Percentiles rank a stretch among this genome's conserved stretches.
These are phyloP conservation scores for Drosophila meridiana DNA, from an alignment of 2,888 invertebrate species.

Conservation along the genomic window DNA sequence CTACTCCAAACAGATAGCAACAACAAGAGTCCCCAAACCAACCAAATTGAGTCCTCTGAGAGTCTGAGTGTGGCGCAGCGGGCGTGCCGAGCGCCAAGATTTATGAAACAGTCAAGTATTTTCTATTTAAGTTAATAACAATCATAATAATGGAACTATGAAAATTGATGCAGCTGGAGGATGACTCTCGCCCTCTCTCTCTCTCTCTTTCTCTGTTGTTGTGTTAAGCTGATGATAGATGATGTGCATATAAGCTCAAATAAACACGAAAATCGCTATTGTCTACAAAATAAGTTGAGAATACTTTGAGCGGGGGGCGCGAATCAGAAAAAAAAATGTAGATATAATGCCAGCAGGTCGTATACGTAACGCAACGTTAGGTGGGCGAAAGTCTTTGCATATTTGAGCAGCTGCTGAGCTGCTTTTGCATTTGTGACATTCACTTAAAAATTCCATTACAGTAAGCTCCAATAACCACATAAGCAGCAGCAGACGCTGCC, in stretches of 20 bases:
- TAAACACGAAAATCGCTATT: conserved; percentile 73
- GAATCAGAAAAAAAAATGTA: neutral
- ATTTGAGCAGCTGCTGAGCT: conserved; percentile 68
- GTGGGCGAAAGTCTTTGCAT: conserved; percentile 65
- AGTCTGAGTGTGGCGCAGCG: conserved; percentile 39
- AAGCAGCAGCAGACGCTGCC: conserved; percentile 33
- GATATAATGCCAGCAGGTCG: conserved; percentile 39
- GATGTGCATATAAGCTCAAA: conserved; percentile 79
- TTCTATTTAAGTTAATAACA: conserved; percentile 83
- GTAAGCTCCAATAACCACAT: conserved; percentile 75
- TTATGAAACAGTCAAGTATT: conserved; percentile 81
- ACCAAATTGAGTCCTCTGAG: conserved; percentile 21
- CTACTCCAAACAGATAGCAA: neutral
- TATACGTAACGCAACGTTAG: conserved; percentile 55
- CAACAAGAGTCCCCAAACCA: neutral
- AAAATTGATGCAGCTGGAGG: conserved; percentile 71
- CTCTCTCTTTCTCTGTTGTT: conserved; percentile 17
- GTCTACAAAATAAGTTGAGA: conserved; percentile 61
- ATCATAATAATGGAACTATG: conserved; percentile 82
- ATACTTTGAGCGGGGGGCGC: conserved; percentile 21
- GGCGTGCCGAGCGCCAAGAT: conserved; percentile 62
- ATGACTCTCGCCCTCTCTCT: neutral
- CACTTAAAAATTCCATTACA: conserved; percentile 80
- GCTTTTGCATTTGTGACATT: conserved; percentile 76
- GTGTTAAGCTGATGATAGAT: conserved; percentile 72